Base-by-base conservation (phyloP, 2,113 vertebrate species). In the Balaenoptera acutorostrata region DNA sequence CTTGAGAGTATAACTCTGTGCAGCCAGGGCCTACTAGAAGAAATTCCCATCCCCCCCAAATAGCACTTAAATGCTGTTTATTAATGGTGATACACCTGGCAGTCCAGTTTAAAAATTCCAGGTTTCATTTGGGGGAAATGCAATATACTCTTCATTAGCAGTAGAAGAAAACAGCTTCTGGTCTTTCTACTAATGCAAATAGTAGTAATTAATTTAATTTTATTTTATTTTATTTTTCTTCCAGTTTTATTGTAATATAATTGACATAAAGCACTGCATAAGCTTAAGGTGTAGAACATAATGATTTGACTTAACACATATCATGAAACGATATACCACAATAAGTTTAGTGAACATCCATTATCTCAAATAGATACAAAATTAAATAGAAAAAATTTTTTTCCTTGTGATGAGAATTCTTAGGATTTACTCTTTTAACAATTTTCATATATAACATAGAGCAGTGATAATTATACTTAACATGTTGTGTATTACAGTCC, bases 171-270 rank as follows among this genome's bases (percentile, higher is more conserved):
- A 12, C 31, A 87, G n/a, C 6, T 93, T 94, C 75, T 39, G 20
- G 7, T 80, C 33, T 72, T 74, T 80, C 61, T 52, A 85, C 46
- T 31, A 36, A 7, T 25, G 71, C n/a, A 89, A 97, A 90, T 10
- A 61, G 52, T 33, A 39, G 66, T 29, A 49, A 92, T 82, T 82
- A 46, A 92, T 88, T 82, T 82, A 46, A 92, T 88, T 94, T 96
- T 77, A 77, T 69, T 69, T 55, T 23, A 77, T 52, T 77, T 78
- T 55, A 57, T 14, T 57, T 39, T 80, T 36, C 52, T 80, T 80
- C n/a, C 33, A 23, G 21, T 80, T 80, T 39, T 80, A 57, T 80
- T 80, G 21, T 36, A 80, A 80, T 80, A n/a, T 80, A 80, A 57
- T 39, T 80, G n/a, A 36, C 21, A 36, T 36, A 57, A 80, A 57